Evolutionary conservation across 2,797 vertebrate genomes (phyloP).

Genomic region (Anas bernieri): DNA sequence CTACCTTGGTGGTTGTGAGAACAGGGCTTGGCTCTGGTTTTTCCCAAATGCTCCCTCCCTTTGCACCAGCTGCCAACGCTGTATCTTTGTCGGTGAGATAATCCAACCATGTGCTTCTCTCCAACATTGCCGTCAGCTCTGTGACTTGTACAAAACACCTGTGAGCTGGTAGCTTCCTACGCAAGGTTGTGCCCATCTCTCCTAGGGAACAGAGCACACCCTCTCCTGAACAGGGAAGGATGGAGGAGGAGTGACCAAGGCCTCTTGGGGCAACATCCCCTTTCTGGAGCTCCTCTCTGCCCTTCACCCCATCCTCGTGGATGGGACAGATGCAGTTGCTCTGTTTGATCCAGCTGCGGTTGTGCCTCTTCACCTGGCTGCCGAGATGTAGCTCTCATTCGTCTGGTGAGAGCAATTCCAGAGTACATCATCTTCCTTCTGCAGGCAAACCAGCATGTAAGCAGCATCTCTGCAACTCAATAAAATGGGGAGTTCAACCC

Average conservation of each 20-base stretch:
- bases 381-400: not conserved
- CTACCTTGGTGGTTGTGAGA: not conserved
- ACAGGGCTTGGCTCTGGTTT: not conserved
- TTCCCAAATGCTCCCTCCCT: not conserved
- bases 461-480: not conserved
- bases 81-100: not conserved
- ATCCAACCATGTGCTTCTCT: not conserved
- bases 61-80: not conserved
- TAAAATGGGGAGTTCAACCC: not conserved
- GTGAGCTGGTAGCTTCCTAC: not conserved
- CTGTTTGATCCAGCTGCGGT: not conserved
- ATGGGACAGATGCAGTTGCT: not conserved
- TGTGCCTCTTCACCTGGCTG: not conserved
- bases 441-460: not conserved
- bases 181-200: not conserved
- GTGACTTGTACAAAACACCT: not conserved
- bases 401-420: not conserved
- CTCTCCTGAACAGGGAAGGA: not conserved
- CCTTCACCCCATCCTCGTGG: fast-evolving
- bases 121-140: not conserved
- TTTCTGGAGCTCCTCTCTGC: not conserved
- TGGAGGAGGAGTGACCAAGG: not conserved
- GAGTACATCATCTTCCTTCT: not conserved
- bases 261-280: not conserved
- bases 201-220: not conserved